Evolutionary conservation across 2,113 vertebrate species (phyloP), one percentile per base, ranked within the genome.

Genomic region (Lipophrys pholis): DNA sequence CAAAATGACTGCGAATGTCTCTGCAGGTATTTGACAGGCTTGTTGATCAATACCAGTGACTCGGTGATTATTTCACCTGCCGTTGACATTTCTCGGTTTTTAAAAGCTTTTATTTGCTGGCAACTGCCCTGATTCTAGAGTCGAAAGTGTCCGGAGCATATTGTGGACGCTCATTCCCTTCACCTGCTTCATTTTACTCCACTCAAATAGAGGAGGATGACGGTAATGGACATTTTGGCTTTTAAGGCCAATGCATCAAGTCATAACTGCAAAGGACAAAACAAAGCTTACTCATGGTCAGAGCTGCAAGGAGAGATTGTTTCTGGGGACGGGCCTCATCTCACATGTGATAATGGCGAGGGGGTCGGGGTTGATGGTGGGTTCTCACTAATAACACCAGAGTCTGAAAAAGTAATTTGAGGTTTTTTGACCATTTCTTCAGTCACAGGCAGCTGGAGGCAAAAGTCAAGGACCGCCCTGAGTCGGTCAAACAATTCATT

Each of bases 41-140:
- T 66, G 58, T 61, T 66, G 77, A 83, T 88, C 86, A 81, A 79
- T 81, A 81, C 51, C 1, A 41, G 16, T 14, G 60, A 71, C 58
- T 80, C 43, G 38, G 50, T 68, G 39, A 79, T 72, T 63, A 52
- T 54, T 82, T 77, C 49, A 42, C 59, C 42, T 64, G 65, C 70
- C 66, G 68, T 73, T 82, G 74, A 86, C 79, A 76, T 74, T 79
- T 69, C 50, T 52, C 17, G 9, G 39, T 61, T 80, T 83, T 76
- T 59, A 66, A 78, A 80, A 68, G 54, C 55, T 62, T 71, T 65
- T 60, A 64, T 70, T 66, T 83, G 58, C 55, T 62, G 45, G 41
- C 46, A 17, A 11, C 3, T 48, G 54, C 45, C 57, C 38, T 61
- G n/a, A 64, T 77, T 80, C 36, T 4, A 21, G 38, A 8, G 16